Evolutionary conservation across 2,888 invertebrate species (phyloP).

Genomic region (Ctena decussata): DNA sequence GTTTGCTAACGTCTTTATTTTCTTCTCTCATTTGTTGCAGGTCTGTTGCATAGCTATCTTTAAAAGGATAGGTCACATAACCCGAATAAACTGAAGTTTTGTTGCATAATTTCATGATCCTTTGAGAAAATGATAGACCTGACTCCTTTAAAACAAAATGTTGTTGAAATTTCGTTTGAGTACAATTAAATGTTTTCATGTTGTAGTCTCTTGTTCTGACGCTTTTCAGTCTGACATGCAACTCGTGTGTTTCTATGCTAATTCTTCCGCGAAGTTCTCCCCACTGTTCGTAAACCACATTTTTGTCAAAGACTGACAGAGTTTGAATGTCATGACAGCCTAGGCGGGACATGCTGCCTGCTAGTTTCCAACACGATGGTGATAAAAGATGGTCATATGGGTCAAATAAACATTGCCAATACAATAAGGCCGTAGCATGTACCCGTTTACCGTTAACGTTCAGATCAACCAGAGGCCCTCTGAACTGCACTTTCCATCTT

Average conservation of each 20-base stretch:
- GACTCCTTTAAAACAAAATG: neutral
- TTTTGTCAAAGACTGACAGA: neutral
- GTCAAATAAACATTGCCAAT: slow-evolving; percentile 13
- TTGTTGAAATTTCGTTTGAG: neutral
- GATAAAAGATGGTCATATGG: neutral
- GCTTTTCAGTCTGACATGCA: neutral
- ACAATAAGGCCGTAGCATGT: neutral
- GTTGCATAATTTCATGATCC: neutral
- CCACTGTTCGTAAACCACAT: neutral
- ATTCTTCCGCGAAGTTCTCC: slow-evolving; percentile 5
- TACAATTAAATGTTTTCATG: neutral
- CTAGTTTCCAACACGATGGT: slow-evolving; percentile 7
- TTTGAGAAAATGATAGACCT: neutral
- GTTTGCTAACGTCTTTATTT: neutral
- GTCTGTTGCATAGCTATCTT: neutral
- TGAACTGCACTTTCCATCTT: neutral
- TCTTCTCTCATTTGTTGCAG: neutral
- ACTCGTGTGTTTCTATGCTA: neutral
- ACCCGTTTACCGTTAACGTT: neutral
- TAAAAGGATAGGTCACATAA: neutral
- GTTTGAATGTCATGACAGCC: neutral
- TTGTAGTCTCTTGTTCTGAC: neutral
- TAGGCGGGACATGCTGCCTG: neutral
- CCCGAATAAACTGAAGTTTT: neutral
- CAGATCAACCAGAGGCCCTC: neutral